These are phyloP conservation scores for Sinocyclocheilus anophthalmus DNA, from an alignment of 2,113 vertebrate species.

Conservation along the genomic window DNA sequence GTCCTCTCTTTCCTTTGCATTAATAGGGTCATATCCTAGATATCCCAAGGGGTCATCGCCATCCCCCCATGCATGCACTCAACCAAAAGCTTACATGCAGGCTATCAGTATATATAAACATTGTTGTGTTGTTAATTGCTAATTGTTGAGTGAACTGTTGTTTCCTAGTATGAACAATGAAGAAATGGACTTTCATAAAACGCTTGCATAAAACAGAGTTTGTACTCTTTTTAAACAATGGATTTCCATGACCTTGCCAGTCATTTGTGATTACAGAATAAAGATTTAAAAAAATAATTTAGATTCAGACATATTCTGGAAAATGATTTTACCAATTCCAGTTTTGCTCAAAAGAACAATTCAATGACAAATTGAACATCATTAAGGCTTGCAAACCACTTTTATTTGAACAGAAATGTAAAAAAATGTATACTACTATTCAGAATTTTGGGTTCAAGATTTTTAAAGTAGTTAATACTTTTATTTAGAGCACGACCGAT, in stretches of 20 bases:
- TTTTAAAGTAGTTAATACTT: too few relatives aligned
- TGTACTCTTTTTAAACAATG: background rate
- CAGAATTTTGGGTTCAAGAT: background rate
- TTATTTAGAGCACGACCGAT: too few relatives aligned
- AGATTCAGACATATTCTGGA: background rate
- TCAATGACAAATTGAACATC: background rate
- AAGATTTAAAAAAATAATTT: background rate
- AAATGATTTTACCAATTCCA: background rate
- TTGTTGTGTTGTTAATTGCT: background rate
- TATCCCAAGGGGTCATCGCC: slow-evolving; percentile 38
- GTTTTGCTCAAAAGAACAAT: background rate
- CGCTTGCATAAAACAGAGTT: background rate
- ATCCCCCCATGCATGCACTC: background rate
- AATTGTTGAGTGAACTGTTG: background rate
- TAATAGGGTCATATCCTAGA: slow-evolving; percentile 63
- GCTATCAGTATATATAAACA: background rate
- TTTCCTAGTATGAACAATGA: background rate
- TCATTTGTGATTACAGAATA: background rate
- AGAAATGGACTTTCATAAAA: background rate
- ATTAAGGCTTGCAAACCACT: background rate
- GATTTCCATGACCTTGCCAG: background rate
- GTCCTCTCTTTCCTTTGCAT: slow-evolving; percentile 57
- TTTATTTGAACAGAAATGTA: background rate
- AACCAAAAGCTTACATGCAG: slow-evolving; percentile 1
- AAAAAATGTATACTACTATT: background rate